Evolutionary conservation across 2,113 vertebrate genomes (phyloP).

Genomic region (Puntigrus tetrazona): DNA sequence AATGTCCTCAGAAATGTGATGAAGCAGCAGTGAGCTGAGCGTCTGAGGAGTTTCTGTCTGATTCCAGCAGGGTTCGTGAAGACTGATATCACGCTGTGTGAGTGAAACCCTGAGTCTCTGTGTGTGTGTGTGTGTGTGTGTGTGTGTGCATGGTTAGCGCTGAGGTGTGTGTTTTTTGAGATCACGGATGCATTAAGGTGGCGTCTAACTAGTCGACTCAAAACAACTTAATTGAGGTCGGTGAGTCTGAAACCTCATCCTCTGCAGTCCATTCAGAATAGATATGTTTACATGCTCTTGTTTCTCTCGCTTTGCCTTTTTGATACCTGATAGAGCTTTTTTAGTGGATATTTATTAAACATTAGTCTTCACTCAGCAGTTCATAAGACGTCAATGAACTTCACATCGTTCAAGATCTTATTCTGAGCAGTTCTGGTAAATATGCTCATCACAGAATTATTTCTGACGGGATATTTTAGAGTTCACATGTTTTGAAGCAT

Average conservation of each 20-base stretch:
- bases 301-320: neutral
- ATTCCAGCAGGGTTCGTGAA: neutral
- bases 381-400: too few relatives aligned
- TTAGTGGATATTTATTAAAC: neutral
- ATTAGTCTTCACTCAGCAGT: too few relatives aligned
- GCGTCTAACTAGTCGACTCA: conserved; percentile 5
- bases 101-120: neutral
- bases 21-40: neutral
- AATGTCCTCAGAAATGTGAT: neutral
- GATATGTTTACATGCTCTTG: neutral
- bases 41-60: neutral
- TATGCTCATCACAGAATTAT: neutral
- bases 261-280: neutral
- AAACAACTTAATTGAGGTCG: conserved; percentile 14
- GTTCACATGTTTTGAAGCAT: neutral
- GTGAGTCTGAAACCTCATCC: neutral
- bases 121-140: neutral
- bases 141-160: neutral
- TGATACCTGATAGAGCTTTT: neutral
- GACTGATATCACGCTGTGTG: neutral
- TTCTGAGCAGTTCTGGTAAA: neutral
- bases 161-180: conserved; percentile 15
- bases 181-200: conserved; percentile 8
- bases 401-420: neutral
- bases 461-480: neutral